Conservation (phyloP, 1,140 invertebrate species). For the Drosophila aff. region DNA sequence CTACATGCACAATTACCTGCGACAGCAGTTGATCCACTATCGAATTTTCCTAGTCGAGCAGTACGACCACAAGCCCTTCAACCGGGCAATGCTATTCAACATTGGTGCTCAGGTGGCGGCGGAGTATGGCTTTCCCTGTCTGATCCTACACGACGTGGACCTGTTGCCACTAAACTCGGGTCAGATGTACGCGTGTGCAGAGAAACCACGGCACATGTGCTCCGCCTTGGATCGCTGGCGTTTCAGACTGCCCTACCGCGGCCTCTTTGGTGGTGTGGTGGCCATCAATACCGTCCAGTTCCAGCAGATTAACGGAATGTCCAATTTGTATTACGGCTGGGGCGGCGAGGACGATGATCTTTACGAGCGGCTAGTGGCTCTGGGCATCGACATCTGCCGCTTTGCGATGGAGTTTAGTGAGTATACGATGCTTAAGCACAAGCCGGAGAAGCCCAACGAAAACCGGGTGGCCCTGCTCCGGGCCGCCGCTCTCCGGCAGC, state of each 20-base stretch:
- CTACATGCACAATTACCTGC: conserved; percentile 96
- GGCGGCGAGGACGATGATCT: conserved; percentile 97
- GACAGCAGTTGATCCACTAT: conserved; percentile 92
- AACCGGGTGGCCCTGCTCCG: conserved; percentile 69
- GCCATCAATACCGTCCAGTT: conserved; percentile 90
- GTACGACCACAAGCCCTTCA: conserved; percentile 91
- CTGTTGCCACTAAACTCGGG: conserved; percentile 94
- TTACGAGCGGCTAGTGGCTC: conserved; percentile 87
- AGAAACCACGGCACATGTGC: conserved; percentile 95
- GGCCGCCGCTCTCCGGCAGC: conserved; percentile 86
- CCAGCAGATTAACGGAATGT: conserved; percentile 94
- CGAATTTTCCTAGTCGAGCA: conserved; percentile 97
- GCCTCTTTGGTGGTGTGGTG: conserved; percentile 92
- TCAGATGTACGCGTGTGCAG: conserved; percentile 96
- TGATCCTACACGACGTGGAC: conserved; percentile 98
- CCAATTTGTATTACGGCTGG: conserved; percentile 93
- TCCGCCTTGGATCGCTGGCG: conserved; percentile 95
- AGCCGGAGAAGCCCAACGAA: conserved; percentile 86
- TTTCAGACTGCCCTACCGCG: conserved; percentile 91
- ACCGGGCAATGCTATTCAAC: conserved; percentile 97
- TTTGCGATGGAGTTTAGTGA: conserved; percentile 90
- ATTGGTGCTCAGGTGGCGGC: conserved; percentile 94
- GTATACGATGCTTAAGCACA: conserved; percentile 92
- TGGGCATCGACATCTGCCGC: conserved; percentile 88
- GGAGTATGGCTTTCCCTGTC: conserved; percentile 91